A percentile compares a stretch with the other conserved stretches of the same genome.
phyloP scores from a whole-genome alignment of 2,888 invertebrate genomes.

The Agrotis exclamationis region DNA sequence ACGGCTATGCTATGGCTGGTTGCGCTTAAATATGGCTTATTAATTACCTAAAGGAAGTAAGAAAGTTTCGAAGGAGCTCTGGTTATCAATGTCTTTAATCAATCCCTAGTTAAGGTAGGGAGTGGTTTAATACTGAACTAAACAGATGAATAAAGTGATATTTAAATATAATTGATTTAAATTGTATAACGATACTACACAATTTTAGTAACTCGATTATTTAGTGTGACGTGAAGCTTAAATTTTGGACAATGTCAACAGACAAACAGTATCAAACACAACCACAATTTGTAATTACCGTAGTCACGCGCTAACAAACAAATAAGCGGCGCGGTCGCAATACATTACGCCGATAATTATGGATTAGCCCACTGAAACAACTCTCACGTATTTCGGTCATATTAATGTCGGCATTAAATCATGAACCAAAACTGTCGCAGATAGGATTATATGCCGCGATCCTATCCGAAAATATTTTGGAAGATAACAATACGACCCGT shows the following conservation, averaged over 20 bases:
- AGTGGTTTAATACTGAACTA: not conserved
- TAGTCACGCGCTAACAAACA: slow-evolving; percentile 77
- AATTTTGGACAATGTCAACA: slow-evolving; percentile 62
- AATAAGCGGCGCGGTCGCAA: slow-evolving; percentile 75
- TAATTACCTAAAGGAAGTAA: slow-evolving; percentile 31
- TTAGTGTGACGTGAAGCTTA: slow-evolving; percentile 30
- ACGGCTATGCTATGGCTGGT: slow-evolving; percentile 27
- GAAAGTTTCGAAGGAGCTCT: not conserved
- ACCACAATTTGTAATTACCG: slow-evolving; percentile 78
- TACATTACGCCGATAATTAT: slow-evolving; percentile 80
- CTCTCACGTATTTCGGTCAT: slow-evolving; percentile 75
- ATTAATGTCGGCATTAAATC: slow-evolving; percentile 76
- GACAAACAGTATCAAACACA: slow-evolving; percentile 70
- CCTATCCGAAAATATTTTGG: slow-evolving; percentile 60
- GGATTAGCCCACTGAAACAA: slow-evolving; percentile 79
- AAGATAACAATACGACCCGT: slow-evolving; percentile 63
- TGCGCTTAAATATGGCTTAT: slow-evolving; percentile 46
- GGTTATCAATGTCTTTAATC: not conserved
- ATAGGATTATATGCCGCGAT: slow-evolving; percentile 67
- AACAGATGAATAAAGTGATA: not conserved
- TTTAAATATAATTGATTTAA: not conserved
- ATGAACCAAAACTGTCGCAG: slow-evolving; percentile 74
- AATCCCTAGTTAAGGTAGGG: not conserved
- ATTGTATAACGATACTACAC: not conserved
- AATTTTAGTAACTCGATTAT: slow-evolving; percentile 26